Evolutionary conservation across 2,113 vertebrate species (phyloP).

Genomic region (Lophius piscatorius): DNA sequence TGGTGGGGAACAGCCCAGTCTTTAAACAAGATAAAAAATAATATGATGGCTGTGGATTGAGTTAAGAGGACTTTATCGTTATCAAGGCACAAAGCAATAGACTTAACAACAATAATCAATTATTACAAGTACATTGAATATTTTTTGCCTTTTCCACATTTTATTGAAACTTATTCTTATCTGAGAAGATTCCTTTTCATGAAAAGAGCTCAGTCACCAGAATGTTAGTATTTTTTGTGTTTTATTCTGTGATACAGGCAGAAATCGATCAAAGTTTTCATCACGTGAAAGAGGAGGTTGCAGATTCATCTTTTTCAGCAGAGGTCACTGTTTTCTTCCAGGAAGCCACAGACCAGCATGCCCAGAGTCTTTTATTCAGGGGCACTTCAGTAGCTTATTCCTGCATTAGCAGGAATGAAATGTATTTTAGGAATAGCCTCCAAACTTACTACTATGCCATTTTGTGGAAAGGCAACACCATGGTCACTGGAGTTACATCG

Average conservation of each 20-base stretch:
- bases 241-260: conserved; percentile 35
- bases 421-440: conserved; percentile 11
- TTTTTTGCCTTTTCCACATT: conserved; percentile 48
- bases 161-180: conserved; percentile 24
- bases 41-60: conserved; percentile 44
- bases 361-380: conserved; percentile 29
- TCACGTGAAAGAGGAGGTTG: not conserved
- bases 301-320: conserved; percentile 1
- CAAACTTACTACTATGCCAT: not conserved
- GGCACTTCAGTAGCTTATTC: conserved; percentile 20
- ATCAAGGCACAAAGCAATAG: conserved; percentile 40
- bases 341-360: conserved; percentile 6
- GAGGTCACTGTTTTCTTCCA: conserved; percentile 34
- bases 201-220: conserved; percentile 6
- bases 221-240: not conserved
- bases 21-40: conserved; percentile 52
- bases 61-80: conserved; percentile 50
- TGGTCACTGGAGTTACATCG: conserved; percentile 17
- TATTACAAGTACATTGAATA: conserved; percentile 61
- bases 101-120: conserved; percentile 54
- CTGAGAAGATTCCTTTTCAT: not conserved
- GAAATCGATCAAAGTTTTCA: conserved; percentile 11
- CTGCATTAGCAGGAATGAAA: conserved; percentile 7
- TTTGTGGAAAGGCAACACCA: conserved; percentile 28
- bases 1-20: conserved; percentile 18